These are phyloP conservation scores for Spheniscus humboldti DNA, from an alignment of 2,797 vertebrate genomes.

Conservation along the genomic window DNA sequence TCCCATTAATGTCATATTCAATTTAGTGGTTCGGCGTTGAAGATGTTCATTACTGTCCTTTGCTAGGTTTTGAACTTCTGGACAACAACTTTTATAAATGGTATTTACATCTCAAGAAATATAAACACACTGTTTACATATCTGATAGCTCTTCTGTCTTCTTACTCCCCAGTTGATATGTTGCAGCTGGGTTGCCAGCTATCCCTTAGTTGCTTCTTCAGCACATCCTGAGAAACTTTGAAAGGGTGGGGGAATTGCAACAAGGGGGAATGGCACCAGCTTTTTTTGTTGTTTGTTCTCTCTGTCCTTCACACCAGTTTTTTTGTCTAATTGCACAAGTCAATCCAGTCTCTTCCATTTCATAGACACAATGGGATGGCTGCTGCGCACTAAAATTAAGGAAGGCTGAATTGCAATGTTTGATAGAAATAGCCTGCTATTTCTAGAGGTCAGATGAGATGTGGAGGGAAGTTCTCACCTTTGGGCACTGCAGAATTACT, in stretches of 20 bases:
- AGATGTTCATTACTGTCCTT: constrained; percentile 49
- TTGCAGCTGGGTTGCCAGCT: neutral
- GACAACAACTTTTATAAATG: constrained; percentile 27
- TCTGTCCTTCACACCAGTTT: neutral
- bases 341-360: neutral
- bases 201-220: neutral
- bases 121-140: neutral
- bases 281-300: neutral
- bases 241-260: neutral
- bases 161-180: neutral
- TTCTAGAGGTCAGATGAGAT: neutral
- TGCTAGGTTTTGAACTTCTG: constrained; percentile 23
- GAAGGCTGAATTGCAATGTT: neutral
- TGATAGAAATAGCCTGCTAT: neutral
- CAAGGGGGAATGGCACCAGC: neutral
- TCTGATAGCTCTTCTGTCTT: neutral
- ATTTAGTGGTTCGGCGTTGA: constrained; percentile 54
- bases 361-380: fast-evolving
- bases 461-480: neutral
- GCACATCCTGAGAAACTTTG: neutral
- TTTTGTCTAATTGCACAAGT: neutral
- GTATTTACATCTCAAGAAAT: constrained; percentile 39
- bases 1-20: constrained; percentile 70
- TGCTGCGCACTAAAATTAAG: neutral
- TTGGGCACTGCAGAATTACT: neutral